phyloP scores from a whole-genome alignment of 2,888 invertebrate species.

The Silvanus unidentatus region DNA sequence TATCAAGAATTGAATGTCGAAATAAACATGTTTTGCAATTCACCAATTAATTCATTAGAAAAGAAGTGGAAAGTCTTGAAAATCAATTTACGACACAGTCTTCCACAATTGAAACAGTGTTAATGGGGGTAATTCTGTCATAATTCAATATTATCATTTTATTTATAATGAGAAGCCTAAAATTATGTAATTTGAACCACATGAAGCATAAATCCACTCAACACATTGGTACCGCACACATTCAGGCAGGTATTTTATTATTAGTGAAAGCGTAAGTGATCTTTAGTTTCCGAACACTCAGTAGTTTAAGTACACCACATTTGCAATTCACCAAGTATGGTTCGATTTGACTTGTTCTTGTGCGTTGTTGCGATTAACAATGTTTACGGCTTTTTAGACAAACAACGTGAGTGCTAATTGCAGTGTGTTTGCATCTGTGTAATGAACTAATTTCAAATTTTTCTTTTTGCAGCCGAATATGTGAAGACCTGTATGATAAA shows the following conservation, averaged over 20 bases:
- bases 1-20: too few species aligned
- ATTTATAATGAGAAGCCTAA: not conserved
- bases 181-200: slow-evolving; percentile 21
- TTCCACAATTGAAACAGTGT: not conserved
- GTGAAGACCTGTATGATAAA: slow-evolving; percentile 55
- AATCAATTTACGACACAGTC: slow-evolving; percentile 1
- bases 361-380: slow-evolving; percentile 19
- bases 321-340: slow-evolving; percentile 27
- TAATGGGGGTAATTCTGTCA: too few species aligned
- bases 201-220: slow-evolving; percentile 25
- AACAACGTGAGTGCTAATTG: slow-evolving; percentile 35
- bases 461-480: slow-evolving; percentile 53
- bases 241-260: not conserved
- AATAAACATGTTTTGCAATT: too few species aligned
- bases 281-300: slow-evolving; percentile 6
- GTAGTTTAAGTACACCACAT: not conserved
- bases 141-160: too few species aligned
- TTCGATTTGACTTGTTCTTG: slow-evolving; percentile 26
- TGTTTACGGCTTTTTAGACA: slow-evolving; percentile 26
- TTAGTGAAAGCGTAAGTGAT: slow-evolving; percentile 33
- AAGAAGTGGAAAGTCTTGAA: not conserved
- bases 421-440: not conserved
- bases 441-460: not conserved
- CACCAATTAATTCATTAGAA: too few species aligned
- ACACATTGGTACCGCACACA: too few species aligned